Conservation (phyloP, 2,797 vertebrate species). For the Peromyscus nudipes region DNA sequence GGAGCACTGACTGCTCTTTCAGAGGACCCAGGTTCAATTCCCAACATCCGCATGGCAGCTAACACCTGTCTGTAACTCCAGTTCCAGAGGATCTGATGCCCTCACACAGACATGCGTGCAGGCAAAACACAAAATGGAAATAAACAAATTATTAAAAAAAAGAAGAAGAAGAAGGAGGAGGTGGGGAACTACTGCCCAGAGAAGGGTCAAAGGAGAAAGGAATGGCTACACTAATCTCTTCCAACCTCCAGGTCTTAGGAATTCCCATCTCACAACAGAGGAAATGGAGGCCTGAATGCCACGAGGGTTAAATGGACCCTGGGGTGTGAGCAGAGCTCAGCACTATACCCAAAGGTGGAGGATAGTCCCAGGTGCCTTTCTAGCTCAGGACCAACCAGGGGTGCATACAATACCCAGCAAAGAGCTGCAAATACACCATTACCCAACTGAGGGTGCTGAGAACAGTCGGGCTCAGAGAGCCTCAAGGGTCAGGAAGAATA, state of each 20-base stretch:
- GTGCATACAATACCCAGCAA: fast-evolving
- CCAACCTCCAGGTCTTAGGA: background rate
- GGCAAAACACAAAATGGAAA: no score
- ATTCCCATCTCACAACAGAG: background rate
- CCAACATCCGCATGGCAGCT: no score
- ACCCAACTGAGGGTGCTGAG: fast-evolving
- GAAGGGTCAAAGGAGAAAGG: background rate
- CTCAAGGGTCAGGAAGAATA: background rate
- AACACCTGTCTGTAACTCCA: no score
- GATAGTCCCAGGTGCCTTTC: background rate
- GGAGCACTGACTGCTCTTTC: no score
- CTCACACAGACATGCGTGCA: no score
- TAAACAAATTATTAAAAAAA: background rate
- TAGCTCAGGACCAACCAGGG: background rate
- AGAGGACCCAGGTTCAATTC: no score
- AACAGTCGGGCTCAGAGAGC: fast-evolving
- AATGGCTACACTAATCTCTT: no score
- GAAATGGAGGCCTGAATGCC: background rate
- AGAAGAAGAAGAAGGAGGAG: background rate
- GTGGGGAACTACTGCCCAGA: background rate
- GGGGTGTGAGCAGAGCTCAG: background rate
- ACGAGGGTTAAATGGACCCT: background rate
- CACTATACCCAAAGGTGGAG: background rate
- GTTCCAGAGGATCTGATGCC: no score
- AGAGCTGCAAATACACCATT: fast-evolving